Percentiles rank a stretch among this genome's conserved stretches.
These are phyloP conservation scores for Aphaenogaster ashmeadi DNA, from an alignment of 1,140 invertebrate species.

Conservation along the genomic window DNA sequence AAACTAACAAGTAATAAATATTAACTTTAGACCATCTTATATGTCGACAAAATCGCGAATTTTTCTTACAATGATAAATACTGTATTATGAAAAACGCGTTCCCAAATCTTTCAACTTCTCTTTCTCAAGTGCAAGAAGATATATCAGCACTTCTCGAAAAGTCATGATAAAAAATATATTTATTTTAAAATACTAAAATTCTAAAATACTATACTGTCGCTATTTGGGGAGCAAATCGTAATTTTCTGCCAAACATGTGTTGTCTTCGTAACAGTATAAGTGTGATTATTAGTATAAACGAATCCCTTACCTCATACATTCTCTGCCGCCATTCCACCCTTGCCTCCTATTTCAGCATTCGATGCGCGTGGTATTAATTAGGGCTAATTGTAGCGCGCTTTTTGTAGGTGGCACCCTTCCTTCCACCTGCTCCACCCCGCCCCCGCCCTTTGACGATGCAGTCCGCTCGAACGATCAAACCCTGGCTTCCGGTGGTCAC, in stretches of 20 bases:
- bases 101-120: constrained; percentile 3
- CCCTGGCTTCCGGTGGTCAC: constrained; percentile 85
- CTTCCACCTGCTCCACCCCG: constrained; percentile 93
- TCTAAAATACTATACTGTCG: background rate
- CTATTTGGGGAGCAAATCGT: background rate
- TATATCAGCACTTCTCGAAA: background rate
- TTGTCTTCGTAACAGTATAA: background rate
- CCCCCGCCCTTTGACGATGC: constrained; percentile 95
- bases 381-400: constrained; percentile 85
- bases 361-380: constrained; percentile 69
- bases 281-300: constrained; percentile 39
- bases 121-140: background rate
- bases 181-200: background rate
- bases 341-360: background rate
- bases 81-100: background rate
- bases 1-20: background rate
- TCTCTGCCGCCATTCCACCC: background rate
- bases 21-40: background rate
- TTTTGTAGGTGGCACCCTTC: constrained; percentile 88
- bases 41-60: background rate
- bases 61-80: background rate
- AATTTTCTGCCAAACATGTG: constrained; percentile 22
- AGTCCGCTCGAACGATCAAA: constrained; percentile 88
- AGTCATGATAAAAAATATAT: background rate
- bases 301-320: background rate